These are phyloP conservation scores for Eubasilissa regina DNA, from an alignment of 1,140 invertebrate genomes.

Conservation along the genomic window DNA sequence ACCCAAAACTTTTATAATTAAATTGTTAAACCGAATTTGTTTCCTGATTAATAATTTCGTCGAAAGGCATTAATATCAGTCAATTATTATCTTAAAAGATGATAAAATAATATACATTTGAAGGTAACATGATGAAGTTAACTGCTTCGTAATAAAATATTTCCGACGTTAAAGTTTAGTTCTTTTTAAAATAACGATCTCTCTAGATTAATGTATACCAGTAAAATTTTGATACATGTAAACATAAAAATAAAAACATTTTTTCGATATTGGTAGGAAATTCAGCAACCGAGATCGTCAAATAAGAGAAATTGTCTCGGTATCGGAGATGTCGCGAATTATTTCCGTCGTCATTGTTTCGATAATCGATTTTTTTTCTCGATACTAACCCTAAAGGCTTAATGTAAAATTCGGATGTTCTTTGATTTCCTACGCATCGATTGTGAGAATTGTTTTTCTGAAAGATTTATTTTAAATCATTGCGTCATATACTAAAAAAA, in stretches of 20 bases:
- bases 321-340: constrained; percentile 31
- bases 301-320: constrained; percentile 18
- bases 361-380: neutral
- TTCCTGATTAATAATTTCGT: no score
- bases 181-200: neutral
- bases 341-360: constrained; percentile 12
- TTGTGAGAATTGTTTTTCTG: no score
- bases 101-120: neutral
- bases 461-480: no score
- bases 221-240: constrained; percentile 35
- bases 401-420: no score
- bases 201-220: constrained; percentile 32
- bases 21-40: no score
- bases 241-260: constrained; percentile 20
- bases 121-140: neutral
- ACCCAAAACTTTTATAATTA: no score
- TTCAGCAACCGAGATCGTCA: constrained; percentile 34
- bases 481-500: no score
- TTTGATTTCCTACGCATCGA: no score
- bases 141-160: neutral
- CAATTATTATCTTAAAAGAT: no score
- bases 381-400: neutral
- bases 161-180: neutral
- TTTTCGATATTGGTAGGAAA: constrained; percentile 40
- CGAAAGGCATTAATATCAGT: no score